Percentiles rank a stretch among this genome's conserved stretches.
These are phyloP conservation scores for Xerus inauris DNA, from an alignment of 2,113 vertebrate genomes.

Conservation along the genomic window DNA sequence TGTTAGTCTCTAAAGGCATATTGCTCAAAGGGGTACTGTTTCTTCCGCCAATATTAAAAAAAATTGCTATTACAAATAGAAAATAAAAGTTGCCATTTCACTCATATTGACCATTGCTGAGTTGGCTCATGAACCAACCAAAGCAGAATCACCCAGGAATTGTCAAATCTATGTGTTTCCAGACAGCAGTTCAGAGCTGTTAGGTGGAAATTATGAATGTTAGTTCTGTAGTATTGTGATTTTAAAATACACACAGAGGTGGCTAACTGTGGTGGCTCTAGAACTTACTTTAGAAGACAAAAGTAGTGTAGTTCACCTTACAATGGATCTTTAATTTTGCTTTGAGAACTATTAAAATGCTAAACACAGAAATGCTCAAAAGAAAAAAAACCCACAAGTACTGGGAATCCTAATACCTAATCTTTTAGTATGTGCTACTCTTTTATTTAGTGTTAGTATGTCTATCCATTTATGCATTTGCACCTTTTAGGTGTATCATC, in stretches of 20 bases:
- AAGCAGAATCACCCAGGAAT: background rate
- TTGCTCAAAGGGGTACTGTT: background rate
- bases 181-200: background rate
- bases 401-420: background rate
- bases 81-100: background rate
- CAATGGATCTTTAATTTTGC: background rate
- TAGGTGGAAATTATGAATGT: background rate
- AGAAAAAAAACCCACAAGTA: background rate
- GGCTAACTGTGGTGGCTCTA: background rate
- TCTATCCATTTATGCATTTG: background rate
- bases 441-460: background rate
- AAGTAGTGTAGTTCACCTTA: background rate
- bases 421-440: background rate
- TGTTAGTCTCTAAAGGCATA: background rate
- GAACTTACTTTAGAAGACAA: background rate
- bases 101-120: background rate
- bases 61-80: conserved; percentile 32
- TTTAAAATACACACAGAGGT: background rate
- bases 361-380: background rate
- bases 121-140: background rate
- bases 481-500: background rate
- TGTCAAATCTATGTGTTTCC: background rate
- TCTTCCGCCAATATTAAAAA: conserved; percentile 41
- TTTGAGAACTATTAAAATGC: background rate
- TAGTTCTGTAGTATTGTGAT: no score